Evolutionary conservation across 1,140 invertebrate genomes (phyloP).

Genomic region (Helicoverpa zea): DNA sequence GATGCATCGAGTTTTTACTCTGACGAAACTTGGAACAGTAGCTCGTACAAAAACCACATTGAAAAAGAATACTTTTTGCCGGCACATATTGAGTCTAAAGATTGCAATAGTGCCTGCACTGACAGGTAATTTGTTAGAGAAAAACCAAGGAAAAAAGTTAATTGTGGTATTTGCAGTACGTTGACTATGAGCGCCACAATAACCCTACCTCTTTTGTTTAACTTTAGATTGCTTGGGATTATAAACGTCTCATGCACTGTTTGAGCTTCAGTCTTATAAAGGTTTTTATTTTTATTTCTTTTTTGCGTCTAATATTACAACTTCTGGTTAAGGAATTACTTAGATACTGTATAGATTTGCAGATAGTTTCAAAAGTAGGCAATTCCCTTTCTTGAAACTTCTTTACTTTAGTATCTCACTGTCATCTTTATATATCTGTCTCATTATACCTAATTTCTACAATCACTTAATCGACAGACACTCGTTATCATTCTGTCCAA

Average conservation of each 20-base stretch:
- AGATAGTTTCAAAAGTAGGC: too few relatives aligned
- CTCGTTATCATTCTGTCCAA: neutral
- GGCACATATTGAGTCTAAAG: slow-evolving; percentile 31
- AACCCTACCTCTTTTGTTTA: slow-evolving; percentile 27
- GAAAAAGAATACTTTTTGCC: slow-evolving; percentile 25
- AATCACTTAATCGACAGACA: neutral
- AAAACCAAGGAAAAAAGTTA: slow-evolving; percentile 30
- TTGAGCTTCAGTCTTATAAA: neutral
- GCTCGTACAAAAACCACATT: slow-evolving; percentile 10
- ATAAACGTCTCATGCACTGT: slow-evolving; percentile 9
- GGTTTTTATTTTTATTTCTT: neutral
- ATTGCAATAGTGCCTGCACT: slow-evolving; percentile 30
- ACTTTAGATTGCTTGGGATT: slow-evolving; percentile 35
- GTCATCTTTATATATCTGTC: neutral
- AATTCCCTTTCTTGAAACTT: too few relatives aligned
- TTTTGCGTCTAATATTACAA: neutral
- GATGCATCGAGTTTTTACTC: neutral
- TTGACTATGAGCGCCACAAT: slow-evolving; percentile 18
- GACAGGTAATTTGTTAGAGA: slow-evolving; percentile 37
- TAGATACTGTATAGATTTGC: too few relatives aligned
- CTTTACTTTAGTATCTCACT: too few relatives aligned
- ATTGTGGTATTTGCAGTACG: slow-evolving; percentile 14
- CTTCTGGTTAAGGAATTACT: neutral
- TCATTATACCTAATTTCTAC: neutral
- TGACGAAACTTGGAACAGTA: neutral